Base-by-base conservation (phyloP, 2,797 vertebrate species). In the Cygnus olor region DNA sequence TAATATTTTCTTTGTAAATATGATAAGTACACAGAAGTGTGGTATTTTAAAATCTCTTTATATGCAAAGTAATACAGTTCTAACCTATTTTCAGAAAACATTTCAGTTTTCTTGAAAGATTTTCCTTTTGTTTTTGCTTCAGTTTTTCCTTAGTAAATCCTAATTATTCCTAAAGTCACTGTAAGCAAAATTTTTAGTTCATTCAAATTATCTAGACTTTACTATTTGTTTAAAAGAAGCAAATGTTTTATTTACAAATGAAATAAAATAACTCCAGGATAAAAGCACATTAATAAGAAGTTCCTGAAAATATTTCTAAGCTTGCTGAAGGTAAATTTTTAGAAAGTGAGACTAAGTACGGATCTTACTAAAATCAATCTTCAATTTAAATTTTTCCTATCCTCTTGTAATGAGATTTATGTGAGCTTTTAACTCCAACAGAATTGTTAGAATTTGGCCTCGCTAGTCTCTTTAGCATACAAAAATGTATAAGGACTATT, bases 1-100 rank as follows among this genome's bases (percentile, higher is more conserved):
- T n/a, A 76, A 20, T 2, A 4, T 58, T 81, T 84, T n/a, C 10
- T 82, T 80, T 71, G 13, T 15, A 71, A 71, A 71, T 44, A 13
- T 24, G 20, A 18, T 45, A 53, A 85, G 2, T n/a, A 49, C 2
- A 12, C 24, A 24, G 6, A 81, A 34, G 0, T 9, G 10, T 45
- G 1, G 18, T 53, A 6, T 54, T 81, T 49, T 49, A 49, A 76
- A 91, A 61, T 53, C 1, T 42, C 9, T 36, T 6, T 40, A 0
- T 36, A 7, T 54, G 5, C 40, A 60, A 42, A 42, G 1, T 44
- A 63, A 22, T 4, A 58, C 0, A 4, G 0, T 68, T 78, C 27
- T 51, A 63, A 47, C n/a, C 4, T 51, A 17, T 88, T 80, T 82
- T 69, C 57, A 81, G 30, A 69, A 87, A 68, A 0, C 1, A 10